Conservation (phyloP, 2,113 vertebrate genomes). For the Delphinapterus leucas region DNA sequence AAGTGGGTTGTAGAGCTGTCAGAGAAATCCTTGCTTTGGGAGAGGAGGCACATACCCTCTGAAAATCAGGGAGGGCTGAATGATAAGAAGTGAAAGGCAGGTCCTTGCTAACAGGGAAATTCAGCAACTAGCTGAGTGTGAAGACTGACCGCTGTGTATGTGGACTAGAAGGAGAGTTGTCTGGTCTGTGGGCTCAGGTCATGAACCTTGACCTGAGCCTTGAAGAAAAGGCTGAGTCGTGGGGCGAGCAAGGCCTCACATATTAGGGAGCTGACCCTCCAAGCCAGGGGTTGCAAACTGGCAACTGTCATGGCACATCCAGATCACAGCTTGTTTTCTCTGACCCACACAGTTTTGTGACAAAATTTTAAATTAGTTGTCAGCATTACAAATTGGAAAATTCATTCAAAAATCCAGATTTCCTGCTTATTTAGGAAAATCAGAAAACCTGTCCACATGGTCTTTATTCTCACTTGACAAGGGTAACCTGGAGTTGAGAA, state of each 20-base stretch:
- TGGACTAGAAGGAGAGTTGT: neutral
- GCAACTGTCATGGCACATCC: neutral
- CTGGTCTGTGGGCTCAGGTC: neutral
- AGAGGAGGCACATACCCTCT: neutral
- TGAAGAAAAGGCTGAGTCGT: neutral
- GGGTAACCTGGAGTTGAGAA: neutral
- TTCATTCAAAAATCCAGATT: neutral
- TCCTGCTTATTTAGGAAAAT: neutral
- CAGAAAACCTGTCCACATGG: neutral
- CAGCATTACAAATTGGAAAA: neutral
- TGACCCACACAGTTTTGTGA: neutral
- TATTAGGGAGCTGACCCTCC: neutral
- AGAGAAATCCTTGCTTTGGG: neutral
- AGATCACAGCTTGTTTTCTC: neutral
- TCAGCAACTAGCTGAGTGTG: too few species aligned
- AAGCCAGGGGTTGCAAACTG: neutral
- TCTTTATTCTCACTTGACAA: neutral
- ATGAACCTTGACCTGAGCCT: neutral
- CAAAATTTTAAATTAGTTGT: neutral
- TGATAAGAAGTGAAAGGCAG: neutral
- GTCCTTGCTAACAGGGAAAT: neutral
- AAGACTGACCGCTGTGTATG: neutral
- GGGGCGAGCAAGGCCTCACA: rapidly evolving
- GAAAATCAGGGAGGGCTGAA: neutral
- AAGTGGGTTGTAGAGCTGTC: neutral